These are phyloP conservation scores for Sialia sialis DNA, from an alignment of 2,113 vertebrate genomes.

Conservation along the genomic window DNA sequence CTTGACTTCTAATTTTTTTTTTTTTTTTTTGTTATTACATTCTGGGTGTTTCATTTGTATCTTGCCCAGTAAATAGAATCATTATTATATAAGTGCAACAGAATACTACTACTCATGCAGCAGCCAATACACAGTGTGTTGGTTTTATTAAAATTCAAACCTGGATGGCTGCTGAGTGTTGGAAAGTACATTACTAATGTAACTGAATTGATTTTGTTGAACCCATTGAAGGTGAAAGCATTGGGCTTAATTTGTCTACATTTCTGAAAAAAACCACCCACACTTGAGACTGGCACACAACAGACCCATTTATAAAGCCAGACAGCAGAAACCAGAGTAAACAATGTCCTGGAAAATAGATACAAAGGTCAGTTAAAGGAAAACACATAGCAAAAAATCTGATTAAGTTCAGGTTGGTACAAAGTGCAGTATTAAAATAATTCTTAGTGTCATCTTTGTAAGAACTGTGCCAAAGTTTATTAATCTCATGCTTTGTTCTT, in stretches of 20 bases:
- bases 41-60: background rate
- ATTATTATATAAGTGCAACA: conserved; percentile 18
- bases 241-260: conserved; percentile 38
- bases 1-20: background rate
- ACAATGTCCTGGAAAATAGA: background rate
- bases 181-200: conserved; percentile 42
- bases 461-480: background rate
- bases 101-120: background rate
- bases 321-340: background rate
- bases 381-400: background rate
- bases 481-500: background rate
- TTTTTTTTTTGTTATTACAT: background rate
- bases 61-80: conserved; percentile 30
- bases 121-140: background rate
- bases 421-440: background rate
- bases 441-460: background rate
- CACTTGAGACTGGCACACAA: background rate
- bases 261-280: background rate
- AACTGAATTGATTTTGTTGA: conserved; percentile 42
- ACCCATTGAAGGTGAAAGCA: conserved; percentile 29
- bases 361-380: conserved; percentile 12
- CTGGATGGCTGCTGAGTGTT: conserved; percentile 14
- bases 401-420: background rate
- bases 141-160: conserved; percentile 45
- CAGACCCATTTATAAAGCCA: conserved; percentile 33